A percentile compares a stretch with the other conserved stretches of the same genome.
phyloP scores from a whole-genome alignment of 2,113 vertebrate genomes.

The Thinocorus orbignyianus region DNA sequence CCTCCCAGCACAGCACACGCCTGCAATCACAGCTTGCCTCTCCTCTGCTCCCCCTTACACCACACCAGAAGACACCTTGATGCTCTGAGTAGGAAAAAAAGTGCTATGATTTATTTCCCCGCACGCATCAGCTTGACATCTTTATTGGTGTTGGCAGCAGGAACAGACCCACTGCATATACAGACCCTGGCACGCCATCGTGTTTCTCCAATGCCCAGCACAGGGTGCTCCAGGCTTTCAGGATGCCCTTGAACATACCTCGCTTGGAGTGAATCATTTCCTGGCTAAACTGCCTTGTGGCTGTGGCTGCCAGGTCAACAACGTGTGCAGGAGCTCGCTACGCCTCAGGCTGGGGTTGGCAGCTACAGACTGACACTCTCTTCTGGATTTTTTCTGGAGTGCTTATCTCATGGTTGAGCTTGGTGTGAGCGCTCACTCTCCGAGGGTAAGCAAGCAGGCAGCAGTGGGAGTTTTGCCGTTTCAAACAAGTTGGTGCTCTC shows the following conservation, averaged over 20 bases:
- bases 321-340: accelerated
- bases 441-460: accelerated
- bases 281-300: background rate
- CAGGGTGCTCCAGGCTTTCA: background rate
- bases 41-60: background rate
- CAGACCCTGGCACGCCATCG: background rate
- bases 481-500: background rate
- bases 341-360: background rate
- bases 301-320: background rate
- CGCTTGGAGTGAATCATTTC: background rate
- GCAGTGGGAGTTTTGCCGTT: background rate
- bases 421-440: background rate
- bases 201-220: background rate
- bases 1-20: accelerated
- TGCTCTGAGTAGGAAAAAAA: background rate
- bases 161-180: background rate
- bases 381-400: background rate
- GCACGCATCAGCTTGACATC: background rate
- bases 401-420: background rate
- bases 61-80: background rate
- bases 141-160: constrained; percentile 4
- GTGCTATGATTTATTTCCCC: background rate
- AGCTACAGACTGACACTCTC: background rate
- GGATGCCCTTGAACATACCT: background rate
- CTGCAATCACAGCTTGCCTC: background rate